A percentile compares a stretch with the other conserved stretches of the same genome.
Evolutionary conservation across 30 jellyfish, hydroid and myxozoan species (phyloP).

Genomic region (Cassiopea xamachana): DNA sequence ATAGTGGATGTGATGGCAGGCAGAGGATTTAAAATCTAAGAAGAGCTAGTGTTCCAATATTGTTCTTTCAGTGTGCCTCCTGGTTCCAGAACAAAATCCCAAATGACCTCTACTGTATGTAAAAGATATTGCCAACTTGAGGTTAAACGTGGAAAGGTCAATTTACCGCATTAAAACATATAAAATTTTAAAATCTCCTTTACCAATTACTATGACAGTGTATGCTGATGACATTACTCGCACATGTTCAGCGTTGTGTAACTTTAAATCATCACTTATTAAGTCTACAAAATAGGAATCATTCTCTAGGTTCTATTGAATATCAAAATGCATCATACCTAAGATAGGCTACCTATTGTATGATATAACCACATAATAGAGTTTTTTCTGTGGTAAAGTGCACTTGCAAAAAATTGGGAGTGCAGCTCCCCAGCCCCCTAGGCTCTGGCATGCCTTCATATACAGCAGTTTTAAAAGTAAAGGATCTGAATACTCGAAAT

Average conservation of each 20-base stretch:
- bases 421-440: no score
- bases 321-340: no score
- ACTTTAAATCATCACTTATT: slow-evolving; percentile 46
- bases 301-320: background rate
- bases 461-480: no score
- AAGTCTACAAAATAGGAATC: background rate
- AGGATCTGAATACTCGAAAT: no score
- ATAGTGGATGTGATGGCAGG: slow-evolving; percentile 56
- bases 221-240: slow-evolving; percentile 42
- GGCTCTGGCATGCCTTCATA: no score
- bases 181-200: slow-evolving; percentile 52
- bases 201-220: slow-evolving; percentile 51
- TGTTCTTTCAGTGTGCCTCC: slow-evolving; percentile 64
- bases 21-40: slow-evolving; percentile 49
- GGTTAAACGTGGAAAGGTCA: slow-evolving; percentile 82
- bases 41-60: slow-evolving; percentile 18
- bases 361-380: no score
- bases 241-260: slow-evolving; percentile 57
- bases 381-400: no score
- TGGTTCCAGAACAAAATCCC: slow-evolving; percentile 35
- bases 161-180: slow-evolving; percentile 67
- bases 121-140: slow-evolving; percentile 16
- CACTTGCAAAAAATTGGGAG: no score
- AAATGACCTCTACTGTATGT: no score
- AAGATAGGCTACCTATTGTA: no score